Evolutionary conservation across 2,888 invertebrate species (phyloP), one percentile per base, ranked within the genome.

Genomic region (Strigamia maritima): DNA sequence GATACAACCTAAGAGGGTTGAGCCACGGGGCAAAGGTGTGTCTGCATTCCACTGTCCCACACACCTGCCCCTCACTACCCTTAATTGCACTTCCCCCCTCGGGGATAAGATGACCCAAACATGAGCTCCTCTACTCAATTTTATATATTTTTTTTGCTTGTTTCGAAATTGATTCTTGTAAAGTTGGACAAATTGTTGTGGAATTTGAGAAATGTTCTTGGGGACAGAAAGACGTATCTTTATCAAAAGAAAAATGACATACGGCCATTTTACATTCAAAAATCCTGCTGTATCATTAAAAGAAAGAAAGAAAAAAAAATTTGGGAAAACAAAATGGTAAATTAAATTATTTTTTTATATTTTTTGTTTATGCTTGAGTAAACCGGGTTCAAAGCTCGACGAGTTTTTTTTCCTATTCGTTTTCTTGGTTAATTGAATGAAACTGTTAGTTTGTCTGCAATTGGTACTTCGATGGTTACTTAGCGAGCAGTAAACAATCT

Each of bases 81-180:
- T 65, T 65, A 65, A 65, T 65, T 65, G 65, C 65, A 65, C 65
- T 65, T 65, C 31, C 49, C 44, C 49, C 65, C 65, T 65, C 65
- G 8, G 65, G 65, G 65, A 65, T 65, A 65, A 65, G 28, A 65
- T 28, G 65, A 65, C 65, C 65, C 65, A 65, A 65, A 28, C 28
- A 24, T 10, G 16, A 12, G 22, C 60, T 3, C 12, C 65, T 65
- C 24, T 24, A 26, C 12, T 65, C 10, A 2, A 60, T 24, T 26
- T 65, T 65, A 26, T 65, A 10, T 40, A 40, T 14, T 40, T 40
- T 40, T 14, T 31, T 31, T 31, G 6, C 31, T 31, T 31, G 31
- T 31, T 31, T 31, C 31, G 49, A 49, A 49, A 49, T 49, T 49
- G 49, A 49, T n/a, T 19, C 49, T 49, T 49, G 49, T 49, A 49